Base-by-base conservation (phyloP, 53 echinoderm and acorn worm species). In the Luidia sarsii region DNA sequence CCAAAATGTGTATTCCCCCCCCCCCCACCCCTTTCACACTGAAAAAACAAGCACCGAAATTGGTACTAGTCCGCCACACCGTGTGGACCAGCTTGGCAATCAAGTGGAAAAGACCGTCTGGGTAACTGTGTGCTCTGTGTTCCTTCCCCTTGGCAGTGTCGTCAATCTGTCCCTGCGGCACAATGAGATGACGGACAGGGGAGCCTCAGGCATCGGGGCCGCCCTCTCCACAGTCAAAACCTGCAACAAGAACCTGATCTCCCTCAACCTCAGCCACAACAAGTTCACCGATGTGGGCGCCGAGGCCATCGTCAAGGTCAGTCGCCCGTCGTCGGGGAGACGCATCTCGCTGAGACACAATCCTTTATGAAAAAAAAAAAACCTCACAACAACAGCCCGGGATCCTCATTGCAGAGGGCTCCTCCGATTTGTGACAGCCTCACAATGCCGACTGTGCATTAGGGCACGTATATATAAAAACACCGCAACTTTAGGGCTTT, bases 151-250 rank as follows among this genome's bases (percentile, higher is more conserved):
- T 54, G 28, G 8, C 82, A 96, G 97, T 66, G 54, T 96, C 20
- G 81, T 83, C 19, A 90, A 90, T 57, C 59, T 93, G 39, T 93
- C 93, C 21, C 34, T 96, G 22, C 88, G 97, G 13, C 90, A 95
- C 65, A 96, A 96, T 80, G 80, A 88, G 52, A 96, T 96, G 55
- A 90, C 93, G 50, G 93, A 96, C 81, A 93, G 89, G 48, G 97
- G 93, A 52, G 97, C 93, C 0, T 82, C 80, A 11, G 45, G 57
- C 30, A 90, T 96, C 19, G 91, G 97, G 18, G 88, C 89, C 51
- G 97, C 97, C 7, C 84, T 96, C 38, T 93, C 97, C 32, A 96
- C 90, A 32, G 97, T 86, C 80, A 96, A 83, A 35, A 67, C 89
- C 2, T 93, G 93, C 61, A 93, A 96, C 57, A 96, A 91, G 81